phyloP scores from a whole-genome alignment of 1,140 invertebrate species.

The Drosophila prosaltans region DNA sequence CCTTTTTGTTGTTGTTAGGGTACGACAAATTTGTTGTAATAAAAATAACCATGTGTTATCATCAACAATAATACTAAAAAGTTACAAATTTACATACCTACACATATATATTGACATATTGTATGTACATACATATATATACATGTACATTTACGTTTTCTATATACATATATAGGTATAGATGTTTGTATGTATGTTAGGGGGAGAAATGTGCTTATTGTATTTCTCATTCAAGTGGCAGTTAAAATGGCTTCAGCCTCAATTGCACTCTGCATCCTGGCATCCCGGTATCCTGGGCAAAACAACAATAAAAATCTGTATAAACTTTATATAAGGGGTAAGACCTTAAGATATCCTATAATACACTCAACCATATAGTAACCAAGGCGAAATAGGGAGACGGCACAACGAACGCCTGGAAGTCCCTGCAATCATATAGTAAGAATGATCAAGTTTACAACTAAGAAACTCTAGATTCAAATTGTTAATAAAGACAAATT shows the following conservation, averaged over 20 bases:
- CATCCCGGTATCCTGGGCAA: slow-evolving; percentile 33
- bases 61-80: slow-evolving; percentile 9
- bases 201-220: slow-evolving; percentile 41
- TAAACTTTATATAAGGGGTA: background rate
- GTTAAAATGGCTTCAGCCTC: slow-evolving; percentile 79
- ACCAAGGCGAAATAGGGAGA: no score
- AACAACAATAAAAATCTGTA: slow-evolving; percentile 1
- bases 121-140: slow-evolving; percentile 20
- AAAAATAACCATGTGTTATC: background rate
- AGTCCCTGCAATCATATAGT: no score
- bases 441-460: no score
- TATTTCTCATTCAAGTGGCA: slow-evolving; percentile 72
- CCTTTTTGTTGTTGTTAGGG: background rate
- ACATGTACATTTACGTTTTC: background rate
- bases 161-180: slow-evolving; percentile 13
- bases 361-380: no score
- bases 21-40: background rate
- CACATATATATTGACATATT: slow-evolving; percentile 1
- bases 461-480: no score
- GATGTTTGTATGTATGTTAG: background rate
- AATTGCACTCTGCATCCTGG: slow-evolving; percentile 60
- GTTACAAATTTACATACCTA: slow-evolving; percentile 2
- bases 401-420: no score
- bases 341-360: slow-evolving; percentile 18
- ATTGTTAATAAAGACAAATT: no score